Evolutionary conservation across 2,888 invertebrate species (phyloP).

Genomic region (Callyntrura sp.): DNA sequence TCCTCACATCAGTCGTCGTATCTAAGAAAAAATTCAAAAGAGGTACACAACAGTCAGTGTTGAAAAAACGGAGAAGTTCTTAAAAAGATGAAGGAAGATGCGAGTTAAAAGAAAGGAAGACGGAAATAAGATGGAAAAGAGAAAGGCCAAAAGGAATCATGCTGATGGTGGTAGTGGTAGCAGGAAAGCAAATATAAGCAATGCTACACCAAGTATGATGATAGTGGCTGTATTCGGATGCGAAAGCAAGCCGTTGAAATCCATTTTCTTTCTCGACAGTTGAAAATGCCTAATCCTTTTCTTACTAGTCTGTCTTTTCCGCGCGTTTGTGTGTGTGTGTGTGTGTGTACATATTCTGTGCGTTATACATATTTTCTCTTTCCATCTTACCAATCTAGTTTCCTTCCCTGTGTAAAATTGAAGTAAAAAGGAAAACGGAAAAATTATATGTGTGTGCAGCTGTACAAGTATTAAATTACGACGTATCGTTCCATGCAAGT

Average conservation of each 20-base stretch:
- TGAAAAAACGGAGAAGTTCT: constrained; percentile 17
- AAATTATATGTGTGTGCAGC: constrained; percentile 34
- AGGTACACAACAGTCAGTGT: background rate
- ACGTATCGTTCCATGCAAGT: background rate
- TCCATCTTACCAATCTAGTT: constrained; percentile 19
- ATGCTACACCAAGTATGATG: background rate
- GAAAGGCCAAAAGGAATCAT: constrained; percentile 51
- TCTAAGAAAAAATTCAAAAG: constrained; percentile 12
- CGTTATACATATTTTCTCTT: constrained; percentile 28
- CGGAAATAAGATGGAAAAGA: constrained; percentile 44
- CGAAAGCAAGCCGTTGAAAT: constrained; percentile 34
- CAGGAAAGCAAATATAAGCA: background rate
- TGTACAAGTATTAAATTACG: constrained; percentile 42
- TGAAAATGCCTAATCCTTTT: constrained; percentile 48
- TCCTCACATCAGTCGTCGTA: background rate
- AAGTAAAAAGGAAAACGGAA: background rate
- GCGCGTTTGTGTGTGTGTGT: no score
- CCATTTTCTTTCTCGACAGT: constrained; percentile 51
- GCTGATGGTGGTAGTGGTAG: background rate
- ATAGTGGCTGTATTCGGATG: background rate
- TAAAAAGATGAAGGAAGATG: constrained; percentile 50
- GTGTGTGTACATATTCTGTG: background rate
- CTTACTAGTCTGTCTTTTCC: background rate
- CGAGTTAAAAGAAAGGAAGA: background rate
- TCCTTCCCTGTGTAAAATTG: background rate